Base-by-base conservation (phyloP, 1,140 invertebrate genomes). In the Cepaea nemoralis region DNA sequence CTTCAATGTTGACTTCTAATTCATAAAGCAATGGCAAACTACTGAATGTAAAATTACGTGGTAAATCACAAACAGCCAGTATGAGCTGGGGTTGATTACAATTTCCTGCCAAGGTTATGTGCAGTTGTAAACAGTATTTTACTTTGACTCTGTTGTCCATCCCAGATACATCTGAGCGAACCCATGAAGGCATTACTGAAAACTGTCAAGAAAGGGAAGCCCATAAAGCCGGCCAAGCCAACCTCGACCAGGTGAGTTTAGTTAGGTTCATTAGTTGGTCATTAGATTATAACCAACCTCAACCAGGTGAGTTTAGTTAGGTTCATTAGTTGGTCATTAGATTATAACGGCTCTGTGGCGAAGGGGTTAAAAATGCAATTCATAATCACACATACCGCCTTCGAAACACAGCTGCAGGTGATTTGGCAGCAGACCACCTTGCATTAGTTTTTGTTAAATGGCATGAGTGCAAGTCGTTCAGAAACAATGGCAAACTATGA, bases 131-230 rank as follows among this genome's bases (percentile, higher is more conserved):
- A 50, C 14, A 45, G 10, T 48, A 50, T 76, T 50, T 76, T 22
- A 19, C 37, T 55, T 39, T 77, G 8, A 22, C 35, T 39, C 31
- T 27, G 22, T 22, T 12, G 10, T n/a, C 12, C 14, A 66, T 82
- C 81, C 37, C 77, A 87, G 87, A 86, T 87, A 59, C 79, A 83
- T 70, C 76, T 86, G 16, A 86, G 69, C 66, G 81, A 84, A 40
- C 39, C 82, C 0, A 87, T 87, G 85, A 86, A 85, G 59, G 81
- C 66, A 40, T 39, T 87, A 22, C 75, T 87, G 48, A 87, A 86
- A 77, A 79, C 84, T 50, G 82, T 85, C 12, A 84, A 81, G 69
- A 85, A 77, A 70, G 84, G 85, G 5, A 85, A 85, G 73, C 81
- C 84, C 19, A 14, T 82, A 33, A 83, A 82, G n/a, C 37, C 48